phyloP scores from a whole-genome alignment of 2,113 vertebrate species.

The Struthio camelus region DNA sequence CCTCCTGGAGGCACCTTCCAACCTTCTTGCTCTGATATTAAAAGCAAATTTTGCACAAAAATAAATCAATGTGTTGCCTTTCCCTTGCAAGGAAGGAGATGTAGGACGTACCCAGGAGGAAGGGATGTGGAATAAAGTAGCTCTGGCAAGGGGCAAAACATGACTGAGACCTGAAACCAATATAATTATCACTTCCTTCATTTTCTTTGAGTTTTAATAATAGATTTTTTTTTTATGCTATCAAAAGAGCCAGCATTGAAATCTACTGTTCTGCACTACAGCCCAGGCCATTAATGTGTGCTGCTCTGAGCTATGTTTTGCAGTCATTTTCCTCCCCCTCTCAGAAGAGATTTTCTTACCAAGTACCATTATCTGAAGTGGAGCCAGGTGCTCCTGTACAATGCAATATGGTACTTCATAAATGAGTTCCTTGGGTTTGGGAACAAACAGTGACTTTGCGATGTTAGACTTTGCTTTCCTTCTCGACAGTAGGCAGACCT shows the following conservation, averaged over 20 bases:
- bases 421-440: not conserved
- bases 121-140: not conserved
- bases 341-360: not conserved
- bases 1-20: not conserved
- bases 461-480: not conserved
- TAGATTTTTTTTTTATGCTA: accelerated
- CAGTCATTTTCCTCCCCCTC: not conserved
- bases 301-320: not conserved
- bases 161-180: not conserved
- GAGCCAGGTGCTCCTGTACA: not conserved
- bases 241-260: not conserved
- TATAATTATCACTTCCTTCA: not conserved
- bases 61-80: not conserved
- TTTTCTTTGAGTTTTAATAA: constrained; percentile 24
- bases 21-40: not conserved
- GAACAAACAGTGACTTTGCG: not conserved
- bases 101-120: not conserved
- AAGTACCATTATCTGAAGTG: not conserved
- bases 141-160: not conserved
- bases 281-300: not conserved
- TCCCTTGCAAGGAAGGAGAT: not conserved
- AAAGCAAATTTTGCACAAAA: not conserved
- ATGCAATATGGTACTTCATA: not conserved
- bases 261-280: not conserved
- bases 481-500: not conserved